A percentile compares a stretch with the other conserved stretches of the same genome.
Conservation (phyloP, 2,888 invertebrate species). For the Alloplasta piceator region DNA sequence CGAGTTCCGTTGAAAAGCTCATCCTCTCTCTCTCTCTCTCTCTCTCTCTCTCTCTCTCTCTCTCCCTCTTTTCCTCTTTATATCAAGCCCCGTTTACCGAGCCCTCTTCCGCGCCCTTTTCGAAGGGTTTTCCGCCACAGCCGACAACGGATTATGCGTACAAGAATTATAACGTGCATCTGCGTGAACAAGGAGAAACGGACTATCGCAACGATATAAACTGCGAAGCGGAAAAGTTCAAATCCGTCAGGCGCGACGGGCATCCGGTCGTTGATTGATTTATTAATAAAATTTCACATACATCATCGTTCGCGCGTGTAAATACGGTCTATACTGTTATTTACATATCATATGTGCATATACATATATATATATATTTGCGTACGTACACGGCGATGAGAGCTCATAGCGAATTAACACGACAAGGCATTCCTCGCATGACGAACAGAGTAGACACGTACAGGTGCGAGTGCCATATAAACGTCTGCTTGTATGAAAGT, state of each 20-base stretch:
- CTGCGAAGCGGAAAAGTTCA: conserved; percentile 41
- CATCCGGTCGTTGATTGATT: conserved; percentile 36
- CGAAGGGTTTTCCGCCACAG: conserved; percentile 64
- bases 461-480: conserved; percentile 51
- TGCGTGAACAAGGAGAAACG: neutral
- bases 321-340: conserved; percentile 17
- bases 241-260: conserved; percentile 16
- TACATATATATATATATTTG: too few relatives aligned
- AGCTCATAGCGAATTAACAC: conserved; percentile 43
- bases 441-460: neutral
- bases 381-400: neutral
- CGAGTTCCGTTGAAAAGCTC: conserved; percentile 62
- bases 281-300: conserved; percentile 45
- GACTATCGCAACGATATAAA: neutral
- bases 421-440: conserved; percentile 24
- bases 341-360: neutral
- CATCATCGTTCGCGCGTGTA: neutral
- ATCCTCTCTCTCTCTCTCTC: conserved; percentile 14
- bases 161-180: conserved; percentile 14
- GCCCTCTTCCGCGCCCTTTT: conserved; percentile 64
- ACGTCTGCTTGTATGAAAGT: conserved; percentile 11
- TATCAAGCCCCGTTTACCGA: conserved; percentile 27
- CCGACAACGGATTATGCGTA: conserved; percentile 14
- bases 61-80: conserved; percentile 13
- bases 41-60: conserved; percentile 15